Conservation (phyloP, 2,888 invertebrate species). For the Willowsia nigromaculata region DNA sequence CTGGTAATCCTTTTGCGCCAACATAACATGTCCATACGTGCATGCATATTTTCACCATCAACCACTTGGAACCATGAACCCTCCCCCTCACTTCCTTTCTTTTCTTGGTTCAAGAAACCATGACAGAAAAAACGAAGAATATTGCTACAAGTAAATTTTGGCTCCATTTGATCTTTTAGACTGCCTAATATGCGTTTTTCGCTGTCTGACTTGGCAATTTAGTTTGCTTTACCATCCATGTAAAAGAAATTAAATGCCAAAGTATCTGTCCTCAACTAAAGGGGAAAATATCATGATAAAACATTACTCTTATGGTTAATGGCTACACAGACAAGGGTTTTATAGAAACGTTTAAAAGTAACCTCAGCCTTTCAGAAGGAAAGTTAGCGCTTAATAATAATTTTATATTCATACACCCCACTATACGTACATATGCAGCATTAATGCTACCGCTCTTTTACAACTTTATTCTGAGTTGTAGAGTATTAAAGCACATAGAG, state of each 20-base stretch:
- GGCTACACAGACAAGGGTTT: not conserved
- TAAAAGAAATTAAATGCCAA: constrained; percentile 42
- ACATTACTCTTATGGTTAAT: constrained; percentile 20
- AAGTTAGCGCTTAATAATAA: not conserved
- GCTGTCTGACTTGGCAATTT: constrained; percentile 20
- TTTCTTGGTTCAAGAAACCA: constrained; percentile 65
- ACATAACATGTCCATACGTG: constrained; percentile 7
- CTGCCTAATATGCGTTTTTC: constrained; percentile 21
- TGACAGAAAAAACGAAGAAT: constrained; percentile 49
- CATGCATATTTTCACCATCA: constrained; percentile 61
- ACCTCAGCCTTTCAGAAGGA: not conserved
- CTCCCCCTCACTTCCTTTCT: constrained; percentile 67
- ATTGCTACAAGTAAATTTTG: constrained; percentile 19
- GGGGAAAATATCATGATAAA: constrained; percentile 27
- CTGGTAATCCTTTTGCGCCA: constrained; percentile 47
- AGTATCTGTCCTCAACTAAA: not conserved
- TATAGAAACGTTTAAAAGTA: constrained; percentile 3
- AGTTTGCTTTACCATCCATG: constrained; percentile 31
- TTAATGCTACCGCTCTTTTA: not conserved
- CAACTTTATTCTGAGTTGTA: not conserved
- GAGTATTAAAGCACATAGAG: not conserved
- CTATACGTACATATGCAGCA: not conserved
- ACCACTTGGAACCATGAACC: constrained; percentile 73
- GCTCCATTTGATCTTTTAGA: constrained; percentile 19
- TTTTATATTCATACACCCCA: not conserved